Evolutionary conservation across 1,140 invertebrate species (phyloP).

Genomic region (Trichogramma pretiosum): DNA sequence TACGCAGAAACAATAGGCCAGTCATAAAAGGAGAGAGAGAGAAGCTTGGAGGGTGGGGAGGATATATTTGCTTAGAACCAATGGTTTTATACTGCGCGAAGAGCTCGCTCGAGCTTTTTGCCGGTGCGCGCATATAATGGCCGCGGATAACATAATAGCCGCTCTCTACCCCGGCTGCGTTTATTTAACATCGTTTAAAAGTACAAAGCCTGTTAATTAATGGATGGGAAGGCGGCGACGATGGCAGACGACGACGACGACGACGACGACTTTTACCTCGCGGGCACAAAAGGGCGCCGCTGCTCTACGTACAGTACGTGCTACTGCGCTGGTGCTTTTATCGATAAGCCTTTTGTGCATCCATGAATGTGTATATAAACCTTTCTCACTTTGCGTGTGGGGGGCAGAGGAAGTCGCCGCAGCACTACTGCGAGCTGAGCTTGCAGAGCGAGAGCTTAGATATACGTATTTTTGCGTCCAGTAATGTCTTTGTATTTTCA

Average conservation of each 20-base stretch:
- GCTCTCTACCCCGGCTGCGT: slow-evolving; percentile 37
- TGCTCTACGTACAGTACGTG: neutral
- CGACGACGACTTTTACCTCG: neutral
- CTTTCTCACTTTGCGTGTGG: too few relatives aligned
- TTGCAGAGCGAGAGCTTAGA: too few relatives aligned
- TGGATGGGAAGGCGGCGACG: slow-evolving; percentile 28
- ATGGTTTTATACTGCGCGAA: too few relatives aligned
- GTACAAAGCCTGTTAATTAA: slow-evolving; percentile 48
- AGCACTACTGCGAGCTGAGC: too few relatives aligned
- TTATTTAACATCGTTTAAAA: slow-evolving; percentile 50
- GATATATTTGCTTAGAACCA: slow-evolving; percentile 44
- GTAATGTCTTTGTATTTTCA: too few relatives aligned
- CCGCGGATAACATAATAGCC: slow-evolving; percentile 39
- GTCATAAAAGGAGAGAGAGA: slow-evolving; percentile 11
- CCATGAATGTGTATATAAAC: too few relatives aligned
- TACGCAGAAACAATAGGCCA: slow-evolving; percentile 2
- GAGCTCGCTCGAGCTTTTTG: slow-evolving; percentile 7
- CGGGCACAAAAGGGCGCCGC: too few relatives aligned
- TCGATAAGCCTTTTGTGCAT: neutral
- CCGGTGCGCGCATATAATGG: slow-evolving; percentile 20
- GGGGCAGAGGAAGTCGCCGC: too few relatives aligned
- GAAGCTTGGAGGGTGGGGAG: slow-evolving; percentile 10
- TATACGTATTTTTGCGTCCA: too few relatives aligned
- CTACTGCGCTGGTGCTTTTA: neutral
- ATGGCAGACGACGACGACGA: neutral